These are phyloP conservation scores for Aelia acuminata DNA, from an alignment of 2,888 invertebrate genomes.

Conservation along the genomic window DNA sequence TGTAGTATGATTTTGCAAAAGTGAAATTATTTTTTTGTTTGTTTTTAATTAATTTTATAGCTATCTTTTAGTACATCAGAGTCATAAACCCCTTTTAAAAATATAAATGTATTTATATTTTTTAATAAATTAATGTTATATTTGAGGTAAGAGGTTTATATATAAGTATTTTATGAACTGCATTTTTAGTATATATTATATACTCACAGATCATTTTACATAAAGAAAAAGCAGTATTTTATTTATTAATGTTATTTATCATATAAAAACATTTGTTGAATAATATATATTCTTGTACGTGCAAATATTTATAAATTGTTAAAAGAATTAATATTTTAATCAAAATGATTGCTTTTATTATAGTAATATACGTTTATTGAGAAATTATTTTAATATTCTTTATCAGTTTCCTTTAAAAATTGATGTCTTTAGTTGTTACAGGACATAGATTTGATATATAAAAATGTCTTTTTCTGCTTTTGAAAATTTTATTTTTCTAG, in stretches of 20 bases:
- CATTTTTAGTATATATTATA: too few species aligned
- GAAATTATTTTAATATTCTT: not conserved
- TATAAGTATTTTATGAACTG: too few species aligned
- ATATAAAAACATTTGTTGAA: not conserved
- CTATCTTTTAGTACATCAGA: not conserved
- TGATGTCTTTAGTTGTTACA: not conserved
- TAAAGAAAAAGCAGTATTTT: not conserved
- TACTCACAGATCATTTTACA: not conserved
- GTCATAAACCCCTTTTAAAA: not conserved
- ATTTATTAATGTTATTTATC: not conserved
- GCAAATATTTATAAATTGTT: not conserved
- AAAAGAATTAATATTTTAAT: conserved; percentile 34
- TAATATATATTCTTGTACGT: conserved; percentile 27
- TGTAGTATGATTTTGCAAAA: too few species aligned
- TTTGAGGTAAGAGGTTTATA: not conserved
- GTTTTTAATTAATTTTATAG: too few species aligned
- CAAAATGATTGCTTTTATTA: conserved; percentile 11
- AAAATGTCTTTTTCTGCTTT: not conserved
- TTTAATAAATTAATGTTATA: not conserved
- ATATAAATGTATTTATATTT: not conserved
- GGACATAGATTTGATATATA: not conserved
- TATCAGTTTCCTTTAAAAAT: not conserved
- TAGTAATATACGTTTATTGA: conserved; percentile 19
- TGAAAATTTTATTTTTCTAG: too few species aligned
- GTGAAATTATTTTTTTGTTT: too few species aligned